Evolutionary conservation across 2,888 invertebrate species (phyloP).

Genomic region (Idaea straminata): DNA sequence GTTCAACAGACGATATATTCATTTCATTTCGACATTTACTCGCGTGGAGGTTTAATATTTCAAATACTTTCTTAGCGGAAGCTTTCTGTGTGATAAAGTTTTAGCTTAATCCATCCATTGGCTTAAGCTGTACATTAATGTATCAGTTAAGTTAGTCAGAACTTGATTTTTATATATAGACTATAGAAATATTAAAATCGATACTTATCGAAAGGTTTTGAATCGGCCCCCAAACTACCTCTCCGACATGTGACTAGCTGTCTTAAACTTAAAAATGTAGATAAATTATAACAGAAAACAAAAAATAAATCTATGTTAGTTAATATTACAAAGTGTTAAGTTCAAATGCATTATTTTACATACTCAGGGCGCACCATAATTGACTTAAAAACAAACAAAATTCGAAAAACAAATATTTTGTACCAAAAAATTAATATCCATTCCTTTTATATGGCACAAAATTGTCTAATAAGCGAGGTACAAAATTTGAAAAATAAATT

Average conservation of each 20-base stretch:
- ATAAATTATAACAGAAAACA: conserved; percentile 1
- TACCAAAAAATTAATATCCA: conserved; percentile 37
- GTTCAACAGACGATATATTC: too few relatives aligned
- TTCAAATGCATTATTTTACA: conserved; percentile 41
- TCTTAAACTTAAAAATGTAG: neutral
- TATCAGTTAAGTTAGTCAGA: too few relatives aligned
- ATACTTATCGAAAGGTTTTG: conserved; percentile 8
- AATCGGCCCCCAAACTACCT: neutral
- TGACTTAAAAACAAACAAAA: conserved; percentile 58
- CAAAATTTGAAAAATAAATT: neutral
- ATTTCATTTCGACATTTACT: too few relatives aligned
- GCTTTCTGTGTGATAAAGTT: too few relatives aligned
- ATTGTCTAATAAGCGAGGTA: neutral
- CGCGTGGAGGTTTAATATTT: too few relatives aligned
- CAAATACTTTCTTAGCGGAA: too few relatives aligned
- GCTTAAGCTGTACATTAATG: too few relatives aligned
- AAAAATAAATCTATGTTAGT: neutral
- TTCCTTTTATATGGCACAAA: neutral
- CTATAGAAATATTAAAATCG: too few relatives aligned
- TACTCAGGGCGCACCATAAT: conserved; percentile 72
- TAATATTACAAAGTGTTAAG: neutral
- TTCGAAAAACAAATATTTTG: conserved; percentile 35
- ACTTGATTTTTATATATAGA: too few relatives aligned
- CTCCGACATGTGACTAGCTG: neutral
- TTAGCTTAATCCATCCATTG: too few relatives aligned